Evolutionary conservation across 1,140 invertebrate species (phyloP).

Genomic region (Eriocheir sinensis): DNA sequence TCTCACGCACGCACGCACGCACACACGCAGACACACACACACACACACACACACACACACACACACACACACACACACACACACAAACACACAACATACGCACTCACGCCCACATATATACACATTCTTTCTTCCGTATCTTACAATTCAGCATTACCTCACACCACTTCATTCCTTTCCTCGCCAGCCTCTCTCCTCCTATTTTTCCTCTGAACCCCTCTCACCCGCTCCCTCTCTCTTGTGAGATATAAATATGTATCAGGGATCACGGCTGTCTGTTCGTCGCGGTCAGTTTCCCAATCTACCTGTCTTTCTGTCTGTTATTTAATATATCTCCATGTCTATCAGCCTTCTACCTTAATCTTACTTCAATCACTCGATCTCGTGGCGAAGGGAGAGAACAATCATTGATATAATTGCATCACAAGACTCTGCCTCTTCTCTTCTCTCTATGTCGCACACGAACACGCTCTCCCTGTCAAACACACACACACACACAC

Average conservation of each 20-base stretch:
- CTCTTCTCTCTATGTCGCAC: too few species aligned
- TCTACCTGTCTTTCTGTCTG: slow-evolving; percentile 17
- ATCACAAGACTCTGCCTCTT: neutral
- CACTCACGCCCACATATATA: neutral
- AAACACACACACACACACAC: neutral
- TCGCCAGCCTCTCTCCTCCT: too few species aligned
- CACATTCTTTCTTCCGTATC: neutral
- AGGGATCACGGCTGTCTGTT: neutral
- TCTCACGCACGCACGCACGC: neutral
- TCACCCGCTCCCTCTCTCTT: neutral
- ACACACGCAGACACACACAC: too few species aligned
- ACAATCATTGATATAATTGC: neutral
- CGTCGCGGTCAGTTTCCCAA: neutral
- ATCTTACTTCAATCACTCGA: neutral
- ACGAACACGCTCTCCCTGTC: too few species aligned
- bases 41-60: too few species aligned
- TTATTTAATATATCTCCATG: slow-evolving; percentile 3
- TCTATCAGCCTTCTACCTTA: slow-evolving; percentile 7
- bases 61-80: too few species aligned
- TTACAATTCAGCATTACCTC: neutral
- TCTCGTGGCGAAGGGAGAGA: neutral
- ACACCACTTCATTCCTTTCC: too few species aligned
- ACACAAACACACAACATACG: too few species aligned
- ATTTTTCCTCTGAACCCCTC: too few species aligned
- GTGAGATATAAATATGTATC: neutral